Conservation (phyloP, 2,113 vertebrate species). For the Plotosus lineatus region DNA sequence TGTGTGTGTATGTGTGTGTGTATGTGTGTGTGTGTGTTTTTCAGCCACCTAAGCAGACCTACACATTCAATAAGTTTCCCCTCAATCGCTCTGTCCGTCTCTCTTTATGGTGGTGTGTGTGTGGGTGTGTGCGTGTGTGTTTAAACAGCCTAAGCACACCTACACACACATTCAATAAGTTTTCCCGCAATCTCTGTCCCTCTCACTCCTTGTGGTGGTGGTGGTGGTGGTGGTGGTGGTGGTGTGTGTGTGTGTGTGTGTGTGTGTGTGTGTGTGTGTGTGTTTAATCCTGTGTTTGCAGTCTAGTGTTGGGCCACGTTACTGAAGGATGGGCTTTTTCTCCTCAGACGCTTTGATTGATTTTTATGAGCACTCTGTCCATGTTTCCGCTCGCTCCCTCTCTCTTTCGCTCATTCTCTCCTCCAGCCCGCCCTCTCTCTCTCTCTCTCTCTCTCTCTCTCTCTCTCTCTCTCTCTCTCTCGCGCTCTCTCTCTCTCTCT, state of each 20-base stretch:
- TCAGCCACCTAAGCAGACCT: neutral
- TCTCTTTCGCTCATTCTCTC: conserved; percentile 17
- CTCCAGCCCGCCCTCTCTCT: conserved; percentile 29
- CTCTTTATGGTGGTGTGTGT: no score
- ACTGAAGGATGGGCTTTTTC: conserved; percentile 45
- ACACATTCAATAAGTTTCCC: neutral
- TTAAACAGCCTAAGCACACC: neutral
- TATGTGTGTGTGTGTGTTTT: no score
- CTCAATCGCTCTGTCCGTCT: no score
- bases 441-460: conserved; percentile 20
- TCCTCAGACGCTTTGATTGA: conserved; percentile 49
- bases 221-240: no score
- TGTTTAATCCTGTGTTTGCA: conserved; percentile 25
- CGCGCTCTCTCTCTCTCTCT: neutral
- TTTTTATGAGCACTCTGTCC: conserved; percentile 48
- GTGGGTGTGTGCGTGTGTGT: neutral
- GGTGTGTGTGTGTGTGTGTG: neutral
- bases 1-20: neutral
- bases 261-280: neutral
- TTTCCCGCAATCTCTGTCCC: neutral
- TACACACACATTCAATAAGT: conserved; percentile 15
- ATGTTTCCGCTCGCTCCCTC: neutral
- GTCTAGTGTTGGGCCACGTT: conserved; percentile 27
- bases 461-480: neutral
- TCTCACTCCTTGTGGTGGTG: no score